Percentiles rank a stretch among this genome's conserved stretches.
Evolutionary conservation across 2,797 vertebrate species (phyloP).

Genomic region (Crocodylus rhombifer): DNA sequence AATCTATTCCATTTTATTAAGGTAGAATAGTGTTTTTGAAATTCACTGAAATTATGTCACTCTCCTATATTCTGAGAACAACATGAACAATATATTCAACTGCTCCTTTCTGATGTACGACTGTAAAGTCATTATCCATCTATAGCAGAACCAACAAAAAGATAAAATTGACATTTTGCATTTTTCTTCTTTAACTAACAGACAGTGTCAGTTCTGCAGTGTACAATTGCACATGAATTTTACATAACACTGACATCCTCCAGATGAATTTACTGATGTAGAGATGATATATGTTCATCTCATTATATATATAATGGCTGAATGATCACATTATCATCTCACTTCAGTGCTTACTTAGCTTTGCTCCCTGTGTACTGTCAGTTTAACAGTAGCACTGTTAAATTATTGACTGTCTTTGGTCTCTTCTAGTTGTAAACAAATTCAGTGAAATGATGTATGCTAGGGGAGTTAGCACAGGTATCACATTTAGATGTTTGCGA

Average conservation of each 20-base stretch:
- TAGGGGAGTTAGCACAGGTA: background rate
- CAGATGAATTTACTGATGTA: accelerated
- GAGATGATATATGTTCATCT: background rate
- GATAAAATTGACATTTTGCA: background rate
- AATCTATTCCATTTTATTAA: background rate
- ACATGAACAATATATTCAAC: background rate
- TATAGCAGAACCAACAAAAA: background rate
- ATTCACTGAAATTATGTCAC: background rate
- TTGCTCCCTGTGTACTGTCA: background rate
- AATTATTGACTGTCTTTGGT: background rate
- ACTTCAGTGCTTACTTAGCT: background rate
- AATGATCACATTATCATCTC: background rate
- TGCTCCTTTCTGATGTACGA: background rate
- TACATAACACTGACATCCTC: background rate
- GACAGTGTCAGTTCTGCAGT: background rate
- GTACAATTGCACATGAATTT: accelerated
- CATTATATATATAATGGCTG: background rate
- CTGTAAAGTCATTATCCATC: background rate
- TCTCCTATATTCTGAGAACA: background rate
- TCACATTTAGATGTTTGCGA: background rate
- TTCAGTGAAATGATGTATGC: background rate
- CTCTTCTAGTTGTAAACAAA: background rate
- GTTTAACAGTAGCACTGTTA: background rate
- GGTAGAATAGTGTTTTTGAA: background rate
- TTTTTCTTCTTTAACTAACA: background rate